Evolutionary conservation across 1,140 invertebrate genomes (phyloP), one percentile per base, ranked within the genome.

Genomic region (Sminthurides bifidus): DNA sequence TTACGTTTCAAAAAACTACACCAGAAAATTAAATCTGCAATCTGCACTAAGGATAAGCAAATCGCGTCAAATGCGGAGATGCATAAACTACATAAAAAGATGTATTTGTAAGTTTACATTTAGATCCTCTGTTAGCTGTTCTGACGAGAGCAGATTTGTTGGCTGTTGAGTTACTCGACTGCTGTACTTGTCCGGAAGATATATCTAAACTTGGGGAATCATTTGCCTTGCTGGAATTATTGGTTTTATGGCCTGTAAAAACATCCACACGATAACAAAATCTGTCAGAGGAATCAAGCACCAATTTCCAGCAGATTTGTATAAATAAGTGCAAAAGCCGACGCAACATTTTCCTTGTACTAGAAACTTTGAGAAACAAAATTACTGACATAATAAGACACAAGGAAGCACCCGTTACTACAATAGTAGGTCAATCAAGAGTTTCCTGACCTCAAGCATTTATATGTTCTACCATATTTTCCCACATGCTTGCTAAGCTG

Each of bases 181-280:
- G 54, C 51, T 51, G 48, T 44, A 35, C 35, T 52, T 51, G 46
- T 43, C 45, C 44, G 29, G 30, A 49, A 37, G 53, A 54, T 35
- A 55, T 52, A 52, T 55, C 48, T 48, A 55, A 55, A 35, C 33
- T 54, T 4, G 58, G 52, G 44, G 52, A 59, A 54, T 59, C 57
- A 52, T 35, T 54, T 40, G 33, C 59, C 41, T 46, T 52, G 50
- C 54, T 50, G 54, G 58, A 54, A 67, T 69, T 72, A 68, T 70
- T 67, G 67, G 69, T 64, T 69, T 70, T 70, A 60, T 54, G 61
- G 55, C 61, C 66, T 67, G 67, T 33, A 67, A 68, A 65, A 58
- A 65, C 50, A 63, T 43, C 54, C 52, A 61, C 53, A 50, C 45
- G 46, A 59, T 50, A 53, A 37, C 59, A 46, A 45, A 52, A 19